Base-by-base conservation (phyloP, 2,797 vertebrate species). In the Dicrostonyx torquatus region DNA sequence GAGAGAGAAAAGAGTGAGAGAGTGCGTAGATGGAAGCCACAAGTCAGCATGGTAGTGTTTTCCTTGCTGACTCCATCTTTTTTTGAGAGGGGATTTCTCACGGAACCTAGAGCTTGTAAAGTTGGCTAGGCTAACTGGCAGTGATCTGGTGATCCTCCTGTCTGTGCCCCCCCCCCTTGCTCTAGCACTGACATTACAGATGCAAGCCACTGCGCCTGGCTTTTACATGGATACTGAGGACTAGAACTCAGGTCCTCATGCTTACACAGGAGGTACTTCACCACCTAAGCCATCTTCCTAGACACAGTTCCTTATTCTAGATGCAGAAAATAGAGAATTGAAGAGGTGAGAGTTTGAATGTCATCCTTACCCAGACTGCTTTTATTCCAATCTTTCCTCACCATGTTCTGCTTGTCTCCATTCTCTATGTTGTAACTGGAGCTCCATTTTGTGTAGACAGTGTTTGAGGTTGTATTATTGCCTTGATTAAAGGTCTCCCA, bases 401-500 rank as follows among this genome's bases (percentile, higher is more conserved):
- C 29, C 58, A 24, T 53, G 43, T 22, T 78, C 40, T 78, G 66
- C 29, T 55, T 87, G 48, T 90, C 64, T 80, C 14, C 29, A 2
- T 94, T 92, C 48, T 86, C 50, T 92, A 24, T 43, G 34, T 78
- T 22, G 29, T 75, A 89, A 26, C 37, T 37, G 53, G 40, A 72
- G 55, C 50, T 92, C 37, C 14, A 40, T 86, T 95, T 88, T 64
- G 24, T 64, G 24, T 26, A 76, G 64, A 83, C 70, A 53, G 58
- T 72, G 29, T 84, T 88, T 53, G n/a, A 58, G 29, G 53, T 87
- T 83, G 29, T 26, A 12, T 87, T 75, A 79, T 80, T 89, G 64
- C n/a, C 43, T 90, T 94, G 72, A 94, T 94, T 90, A 70, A 87
- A 73, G 79, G 26, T 93, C 77, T 70, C 87, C 60, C 40, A 40